Base-by-base conservation (phyloP, 2,797 vertebrate species). In the Alosa sapidissima region DNA sequence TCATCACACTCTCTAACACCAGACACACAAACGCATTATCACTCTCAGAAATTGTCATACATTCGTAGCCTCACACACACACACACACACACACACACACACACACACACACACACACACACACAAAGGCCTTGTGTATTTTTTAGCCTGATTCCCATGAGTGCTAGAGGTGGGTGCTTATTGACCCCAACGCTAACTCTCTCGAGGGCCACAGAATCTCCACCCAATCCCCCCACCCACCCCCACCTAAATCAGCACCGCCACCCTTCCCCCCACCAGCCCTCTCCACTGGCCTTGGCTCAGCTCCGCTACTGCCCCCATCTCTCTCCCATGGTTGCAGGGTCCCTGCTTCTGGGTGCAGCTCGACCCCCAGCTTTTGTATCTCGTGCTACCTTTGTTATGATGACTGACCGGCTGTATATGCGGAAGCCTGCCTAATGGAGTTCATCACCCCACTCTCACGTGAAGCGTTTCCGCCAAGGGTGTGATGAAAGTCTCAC, bases 1-100 rank as follows among this genome's bases (percentile, higher is more conserved):
- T 24, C n/a, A 62, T 62, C 21, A 24, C 5, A n/a, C n/a, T 24
- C n/a, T 6, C 1, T 11, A 4, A 10, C n/a, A 62, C 92, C 92
- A 86, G 81, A 81, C 8, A 62, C 55, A 51, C 49, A 51, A 51
- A 51, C 49, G 11, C n/a, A 8, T 24, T n/a, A 21, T 62, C 21
- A 8, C 33, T 75, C 13, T 75, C 33, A 75, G 11, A 68, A 36
- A 72, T 47, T 47, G 36, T 47, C 72, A 78, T 47, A 47, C 72
- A 78, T 47, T 47, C 36, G 47, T 47, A 16, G 41, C 60, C 10
- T 14, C 60, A 14, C 60, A 49, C n/a, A 24, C 19, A 13, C 9
- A 45, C 55, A 86, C 24, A 82, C 13, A 49, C 41, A 78, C 21
- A 60, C 41, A 81, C 54, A 62, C 24, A 85, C 19, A 68, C 81